Conservation (phyloP, 2,888 invertebrate genomes). For the Hirtodrosophila alboralis region DNA sequence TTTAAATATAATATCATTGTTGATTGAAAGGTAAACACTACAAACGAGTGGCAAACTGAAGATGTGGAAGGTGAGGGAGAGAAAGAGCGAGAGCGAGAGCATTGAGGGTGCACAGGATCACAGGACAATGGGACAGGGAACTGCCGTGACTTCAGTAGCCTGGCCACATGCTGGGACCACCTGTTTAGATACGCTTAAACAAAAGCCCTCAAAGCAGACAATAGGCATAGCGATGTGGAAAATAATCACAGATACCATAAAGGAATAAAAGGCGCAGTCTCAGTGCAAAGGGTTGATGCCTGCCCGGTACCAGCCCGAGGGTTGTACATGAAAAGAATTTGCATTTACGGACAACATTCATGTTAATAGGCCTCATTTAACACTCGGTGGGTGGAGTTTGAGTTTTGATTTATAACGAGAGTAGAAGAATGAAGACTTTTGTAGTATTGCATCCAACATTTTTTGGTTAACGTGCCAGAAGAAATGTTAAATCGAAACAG, state of each 20-base stretch:
- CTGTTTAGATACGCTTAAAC: slow-evolving; percentile 73
- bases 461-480: too few relatives aligned
- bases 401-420: neutral
- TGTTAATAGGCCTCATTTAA: slow-evolving; percentile 76
- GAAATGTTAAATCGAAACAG: slow-evolving; percentile 1
- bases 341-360: slow-evolving; percentile 47
- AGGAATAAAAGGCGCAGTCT: slow-evolving; percentile 62
- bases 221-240: slow-evolving; percentile 74
- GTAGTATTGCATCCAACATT: too few relatives aligned
- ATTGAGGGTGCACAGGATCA: slow-evolving; percentile 8
- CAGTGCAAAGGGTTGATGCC: slow-evolving; percentile 40
- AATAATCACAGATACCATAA: slow-evolving; percentile 78
- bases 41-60: slow-evolving; percentile 16
- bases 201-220: slow-evolving; percentile 55
- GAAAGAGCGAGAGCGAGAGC: neutral
- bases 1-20: slow-evolving; percentile 53
- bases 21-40: slow-evolving; percentile 76
- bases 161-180: slow-evolving; percentile 76
- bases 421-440: neutral
- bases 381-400: slow-evolving; percentile 20
- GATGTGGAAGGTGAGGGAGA: slow-evolving; percentile 3
- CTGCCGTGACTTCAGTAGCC: slow-evolving; percentile 33
- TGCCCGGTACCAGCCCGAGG: slow-evolving; percentile 23
- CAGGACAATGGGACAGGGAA: slow-evolving; percentile 43
- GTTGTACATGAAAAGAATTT: slow-evolving; percentile 54